A percentile compares a stretch with the other conserved stretches of the same genome.
phyloP scores from a whole-genome alignment of 1,140 invertebrate species.

The Pseudomyrmex flavicornis region DNA sequence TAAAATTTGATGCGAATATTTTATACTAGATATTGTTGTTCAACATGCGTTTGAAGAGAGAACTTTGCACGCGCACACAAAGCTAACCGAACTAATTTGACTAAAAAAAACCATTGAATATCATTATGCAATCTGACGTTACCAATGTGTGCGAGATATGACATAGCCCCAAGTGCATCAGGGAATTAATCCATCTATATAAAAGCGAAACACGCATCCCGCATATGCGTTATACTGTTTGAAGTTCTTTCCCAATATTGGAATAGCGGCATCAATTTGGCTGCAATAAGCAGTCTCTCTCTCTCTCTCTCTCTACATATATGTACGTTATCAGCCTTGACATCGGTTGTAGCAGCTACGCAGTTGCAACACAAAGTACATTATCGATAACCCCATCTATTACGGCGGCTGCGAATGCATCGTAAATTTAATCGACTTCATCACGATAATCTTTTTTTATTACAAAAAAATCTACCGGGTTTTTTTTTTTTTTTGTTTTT shows the following conservation, averaged over 20 bases:
- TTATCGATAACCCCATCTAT: slow-evolving; percentile 16
- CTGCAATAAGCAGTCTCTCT: slow-evolving; percentile 55
- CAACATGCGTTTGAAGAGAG: no score
- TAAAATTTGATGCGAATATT: not conserved
- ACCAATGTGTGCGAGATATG: not conserved
- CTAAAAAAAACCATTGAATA: not conserved
- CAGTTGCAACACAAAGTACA: slow-evolving; percentile 60
- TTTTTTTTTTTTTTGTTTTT: no score
- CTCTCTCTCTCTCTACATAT: not conserved
- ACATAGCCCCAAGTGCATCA: not conserved
- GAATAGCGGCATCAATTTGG: slow-evolving; percentile 34
- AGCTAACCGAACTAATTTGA: no score
- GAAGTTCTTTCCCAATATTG: slow-evolving; percentile 23
- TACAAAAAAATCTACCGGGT: no score
- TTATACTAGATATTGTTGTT: no score
- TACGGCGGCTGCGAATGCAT: not conserved
- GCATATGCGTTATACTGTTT: not conserved
- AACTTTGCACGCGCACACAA: no score
- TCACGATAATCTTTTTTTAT: no score
- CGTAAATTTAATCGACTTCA: not conserved
- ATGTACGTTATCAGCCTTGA: slow-evolving; percentile 54
- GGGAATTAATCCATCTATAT: not conserved
- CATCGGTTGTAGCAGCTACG: slow-evolving; percentile 48
- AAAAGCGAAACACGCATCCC: not conserved
- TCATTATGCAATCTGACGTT: not conserved